phyloP scores from a whole-genome alignment of 2,113 vertebrate genomes.

The Paracanthobrama guichenoti region DNA sequence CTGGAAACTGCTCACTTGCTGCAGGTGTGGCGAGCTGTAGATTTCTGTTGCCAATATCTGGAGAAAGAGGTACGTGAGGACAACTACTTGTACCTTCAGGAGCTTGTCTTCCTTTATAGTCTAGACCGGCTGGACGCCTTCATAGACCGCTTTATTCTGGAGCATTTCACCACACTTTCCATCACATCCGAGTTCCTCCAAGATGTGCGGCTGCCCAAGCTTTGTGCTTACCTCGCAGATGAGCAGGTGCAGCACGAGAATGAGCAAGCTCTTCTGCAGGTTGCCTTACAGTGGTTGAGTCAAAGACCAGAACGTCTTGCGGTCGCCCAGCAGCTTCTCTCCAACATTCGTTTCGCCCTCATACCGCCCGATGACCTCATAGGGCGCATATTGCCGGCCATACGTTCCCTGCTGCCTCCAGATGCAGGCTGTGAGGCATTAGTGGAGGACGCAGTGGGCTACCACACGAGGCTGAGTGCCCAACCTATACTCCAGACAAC shows the following conservation, averaged over 20 bases:
- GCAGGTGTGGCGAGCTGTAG: constrained; percentile 91
- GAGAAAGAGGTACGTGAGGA: constrained; percentile 90
- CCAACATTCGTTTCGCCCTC: constrained; percentile 87
- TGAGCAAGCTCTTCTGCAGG: constrained; percentile 86
- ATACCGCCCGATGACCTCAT: constrained; percentile 85
- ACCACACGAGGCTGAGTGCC: constrained; percentile 80
- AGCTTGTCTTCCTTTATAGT: constrained; percentile 90
- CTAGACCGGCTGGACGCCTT: constrained; percentile 86
- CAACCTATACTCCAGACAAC: constrained; percentile 87
- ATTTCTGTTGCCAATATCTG: constrained; percentile 95
- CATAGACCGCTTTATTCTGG: constrained; percentile 87
- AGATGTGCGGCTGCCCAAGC: constrained; percentile 82
- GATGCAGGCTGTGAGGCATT: constrained; percentile 82
- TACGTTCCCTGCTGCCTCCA: constrained; percentile 81
- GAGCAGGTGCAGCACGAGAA: constrained; percentile 83
- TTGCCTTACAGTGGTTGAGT: constrained; percentile 86
- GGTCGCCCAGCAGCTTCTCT: constrained; percentile 80
- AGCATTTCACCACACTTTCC: constrained; percentile 83
- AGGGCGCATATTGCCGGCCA: constrained; percentile 78
- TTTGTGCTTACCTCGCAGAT: constrained; percentile 84
- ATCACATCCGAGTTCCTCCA: constrained; percentile 85
- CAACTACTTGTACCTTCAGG: constrained; percentile 92
- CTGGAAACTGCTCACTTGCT: constrained; percentile 91
- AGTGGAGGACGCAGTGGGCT: constrained; percentile 85
- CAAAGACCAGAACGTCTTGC: constrained; percentile 79